phyloP scores from a whole-genome alignment of 2,113 vertebrate species.

The Corythaixoides concolor region DNA sequence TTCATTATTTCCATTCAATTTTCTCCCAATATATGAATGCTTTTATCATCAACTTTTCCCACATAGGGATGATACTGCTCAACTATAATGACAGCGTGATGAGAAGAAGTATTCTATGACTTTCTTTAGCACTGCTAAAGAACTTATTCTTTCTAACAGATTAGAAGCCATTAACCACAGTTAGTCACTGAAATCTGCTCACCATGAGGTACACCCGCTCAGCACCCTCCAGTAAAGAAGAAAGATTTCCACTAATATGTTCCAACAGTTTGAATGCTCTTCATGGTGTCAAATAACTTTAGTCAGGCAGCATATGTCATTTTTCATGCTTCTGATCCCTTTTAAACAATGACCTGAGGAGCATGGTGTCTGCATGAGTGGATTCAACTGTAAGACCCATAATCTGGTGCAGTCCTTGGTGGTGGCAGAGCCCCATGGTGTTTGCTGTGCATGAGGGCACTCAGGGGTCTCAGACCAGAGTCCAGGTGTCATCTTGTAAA shows the following conservation, averaged over 20 bases:
- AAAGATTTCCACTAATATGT: not conserved
- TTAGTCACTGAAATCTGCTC: not conserved
- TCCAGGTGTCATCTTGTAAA: not conserved
- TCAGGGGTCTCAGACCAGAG: not conserved
- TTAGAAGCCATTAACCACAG: not conserved
- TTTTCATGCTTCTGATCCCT: not conserved
- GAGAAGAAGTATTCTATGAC: not conserved
- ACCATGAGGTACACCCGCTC: not conserved
- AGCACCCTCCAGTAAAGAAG: not conserved
- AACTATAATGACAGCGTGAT: fast-evolving
- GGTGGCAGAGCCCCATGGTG: fast-evolving
- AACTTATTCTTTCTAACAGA: not conserved
- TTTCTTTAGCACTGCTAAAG: not conserved
- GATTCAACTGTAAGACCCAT: not conserved
- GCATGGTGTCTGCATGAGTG: fast-evolving
- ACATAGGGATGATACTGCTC: not conserved
- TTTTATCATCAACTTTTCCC: not conserved
- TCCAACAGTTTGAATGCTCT: not conserved
- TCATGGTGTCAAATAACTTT: not conserved
- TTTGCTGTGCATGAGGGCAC: not conserved
- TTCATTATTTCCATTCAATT: not conserved
- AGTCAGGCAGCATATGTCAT: not conserved
- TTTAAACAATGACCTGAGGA: not conserved
- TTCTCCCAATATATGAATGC: not conserved
- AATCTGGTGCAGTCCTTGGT: not conserved